phyloP scores from a whole-genome alignment of 37 sponge, comb jelly and placozoan species.

The Aphrocallistes beatrix region DNA sequence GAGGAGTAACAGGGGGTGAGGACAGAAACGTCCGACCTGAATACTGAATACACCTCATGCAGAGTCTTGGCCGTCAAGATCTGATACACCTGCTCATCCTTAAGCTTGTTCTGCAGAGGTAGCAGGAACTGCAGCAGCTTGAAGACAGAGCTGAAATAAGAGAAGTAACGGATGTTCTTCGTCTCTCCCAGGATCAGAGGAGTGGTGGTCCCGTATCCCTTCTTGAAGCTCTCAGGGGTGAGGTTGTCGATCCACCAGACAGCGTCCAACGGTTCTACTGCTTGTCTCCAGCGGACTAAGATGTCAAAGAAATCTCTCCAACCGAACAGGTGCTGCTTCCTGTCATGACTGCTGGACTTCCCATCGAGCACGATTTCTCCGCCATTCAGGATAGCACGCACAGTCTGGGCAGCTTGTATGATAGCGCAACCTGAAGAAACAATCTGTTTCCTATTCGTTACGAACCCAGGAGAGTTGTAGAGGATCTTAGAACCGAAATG shows the following conservation, averaged over 20 bases:
- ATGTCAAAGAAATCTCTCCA: conserved; percentile 11
- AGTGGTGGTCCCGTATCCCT: neutral
- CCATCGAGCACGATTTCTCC: neutral
- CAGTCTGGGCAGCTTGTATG: neutral
- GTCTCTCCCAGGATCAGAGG: neutral
- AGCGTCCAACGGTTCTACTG: neutral
- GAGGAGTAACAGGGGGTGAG: neutral
- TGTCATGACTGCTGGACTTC: neutral
- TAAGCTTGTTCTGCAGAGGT: neutral
- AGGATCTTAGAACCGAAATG: neutral
- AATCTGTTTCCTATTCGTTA: neutral
- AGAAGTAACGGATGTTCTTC: conserved; percentile 4
- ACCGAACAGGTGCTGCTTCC: neutral
- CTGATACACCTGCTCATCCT: neutral
- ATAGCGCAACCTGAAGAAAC: neutral
- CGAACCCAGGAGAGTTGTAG: neutral
- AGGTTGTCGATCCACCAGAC: neutral
- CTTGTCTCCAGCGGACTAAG: conserved; percentile 12
- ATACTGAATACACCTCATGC: neutral
- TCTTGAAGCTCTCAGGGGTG: conserved; percentile 15
- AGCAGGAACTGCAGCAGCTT: neutral
- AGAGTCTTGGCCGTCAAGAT: neutral
- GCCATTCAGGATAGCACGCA: neutral
- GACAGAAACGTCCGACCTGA: neutral
- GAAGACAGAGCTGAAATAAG: conserved; percentile 7